These are phyloP conservation scores for Notarius lentiginosus DNA, from an alignment of 2,113 vertebrate species.

Conservation along the genomic window DNA sequence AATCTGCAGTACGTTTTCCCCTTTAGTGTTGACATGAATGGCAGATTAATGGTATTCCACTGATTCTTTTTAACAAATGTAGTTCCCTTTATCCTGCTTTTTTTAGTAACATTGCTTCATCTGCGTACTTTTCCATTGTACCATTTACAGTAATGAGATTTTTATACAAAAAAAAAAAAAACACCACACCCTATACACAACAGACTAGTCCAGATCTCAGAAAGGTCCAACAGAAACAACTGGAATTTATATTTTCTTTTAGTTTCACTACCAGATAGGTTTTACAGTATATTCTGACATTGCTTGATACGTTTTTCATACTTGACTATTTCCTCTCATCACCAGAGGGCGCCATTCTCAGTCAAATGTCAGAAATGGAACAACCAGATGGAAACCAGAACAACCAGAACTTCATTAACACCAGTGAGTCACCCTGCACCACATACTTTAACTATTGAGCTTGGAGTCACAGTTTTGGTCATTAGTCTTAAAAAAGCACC, in stretches of 20 bases:
- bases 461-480: background rate
- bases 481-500: background rate
- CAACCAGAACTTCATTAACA: slow-evolving; percentile 48
- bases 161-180: too few species aligned
- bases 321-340: slow-evolving; percentile 21
- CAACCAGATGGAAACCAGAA: slow-evolving; percentile 23
- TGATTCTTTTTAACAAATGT: too few species aligned
- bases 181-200: too few species aligned
- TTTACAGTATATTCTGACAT: background rate
- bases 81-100: too few species aligned
- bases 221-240: background rate
- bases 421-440: slow-evolving; percentile 59
- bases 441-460: background rate
- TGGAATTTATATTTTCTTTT: background rate
- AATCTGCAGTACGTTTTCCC: background rate
- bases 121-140: too few species aligned
- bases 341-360: slow-evolving; percentile 72
- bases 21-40: background rate
- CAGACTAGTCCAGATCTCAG: background rate
- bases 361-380: slow-evolving; percentile 59
- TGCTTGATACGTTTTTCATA: background rate
- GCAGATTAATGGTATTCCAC: background rate
- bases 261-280: background rate
- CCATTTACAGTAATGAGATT: too few species aligned
- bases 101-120: too few species aligned